These are phyloP conservation scores for Rhinopomastus cyanomelas DNA, from an alignment of 2,113 vertebrate genomes.

Conservation along the genomic window DNA sequence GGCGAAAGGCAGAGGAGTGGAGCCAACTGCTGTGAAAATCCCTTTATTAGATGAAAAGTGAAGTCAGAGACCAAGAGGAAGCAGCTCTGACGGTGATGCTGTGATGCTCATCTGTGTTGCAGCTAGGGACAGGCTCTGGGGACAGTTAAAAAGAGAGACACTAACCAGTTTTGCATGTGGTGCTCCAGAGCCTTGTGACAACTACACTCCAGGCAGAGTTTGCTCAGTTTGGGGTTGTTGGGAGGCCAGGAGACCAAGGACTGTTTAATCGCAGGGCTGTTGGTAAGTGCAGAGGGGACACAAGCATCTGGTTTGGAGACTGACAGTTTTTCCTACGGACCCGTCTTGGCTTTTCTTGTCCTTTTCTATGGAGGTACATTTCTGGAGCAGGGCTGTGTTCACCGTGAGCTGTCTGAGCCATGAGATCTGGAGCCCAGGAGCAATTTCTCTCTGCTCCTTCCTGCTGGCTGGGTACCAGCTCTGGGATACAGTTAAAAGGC, in stretches of 20 bases:
- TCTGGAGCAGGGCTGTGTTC: not conserved
- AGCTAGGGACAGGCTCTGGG: not conserved
- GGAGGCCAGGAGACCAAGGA: not conserved
- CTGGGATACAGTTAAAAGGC: not conserved
- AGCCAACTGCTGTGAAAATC: not conserved
- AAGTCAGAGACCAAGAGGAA: not conserved
- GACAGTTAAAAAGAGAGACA: not conserved
- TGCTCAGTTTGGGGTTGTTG: not conserved
- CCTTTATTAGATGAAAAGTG: not conserved
- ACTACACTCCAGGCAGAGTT: not conserved
- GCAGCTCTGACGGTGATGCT: rapidly evolving
- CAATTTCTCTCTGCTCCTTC: not conserved
- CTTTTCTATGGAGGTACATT: not conserved
- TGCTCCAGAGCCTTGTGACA: not conserved
- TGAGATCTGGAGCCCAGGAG: not conserved
- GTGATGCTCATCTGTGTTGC: not conserved
- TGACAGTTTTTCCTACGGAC: not conserved
- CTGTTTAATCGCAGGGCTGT: not conserved
- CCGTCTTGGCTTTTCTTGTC: not conserved
- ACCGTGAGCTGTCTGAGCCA: rapidly evolving
- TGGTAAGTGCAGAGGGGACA: not conserved
- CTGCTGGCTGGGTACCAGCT: not conserved
- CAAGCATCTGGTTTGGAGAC: not conserved
- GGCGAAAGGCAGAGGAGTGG: not conserved
- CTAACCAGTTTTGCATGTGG: not conserved